Conservation (phyloP, 2,113 vertebrate genomes). For the Telmatochromis sp. region DNA sequence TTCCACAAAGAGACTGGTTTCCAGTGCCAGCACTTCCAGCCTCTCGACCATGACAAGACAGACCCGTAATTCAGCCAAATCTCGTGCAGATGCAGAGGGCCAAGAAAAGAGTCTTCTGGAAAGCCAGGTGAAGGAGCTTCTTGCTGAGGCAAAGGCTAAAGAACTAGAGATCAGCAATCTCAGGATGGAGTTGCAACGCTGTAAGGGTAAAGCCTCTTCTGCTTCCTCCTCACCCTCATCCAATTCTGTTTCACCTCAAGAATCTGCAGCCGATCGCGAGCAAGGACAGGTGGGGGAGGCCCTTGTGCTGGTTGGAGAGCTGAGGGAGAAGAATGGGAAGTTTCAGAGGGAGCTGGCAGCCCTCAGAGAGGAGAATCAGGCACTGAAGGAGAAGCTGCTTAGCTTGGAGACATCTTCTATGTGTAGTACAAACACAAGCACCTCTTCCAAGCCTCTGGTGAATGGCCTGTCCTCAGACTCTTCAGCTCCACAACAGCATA, state of each 20-base stretch:
- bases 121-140: conserved; percentile 87
- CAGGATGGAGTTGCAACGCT: conserved; percentile 83
- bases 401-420: conserved; percentile 77
- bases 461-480: conserved; percentile 56
- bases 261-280: conserved; percentile 36
- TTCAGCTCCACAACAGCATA: conserved; percentile 16
- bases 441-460: conserved; percentile 45
- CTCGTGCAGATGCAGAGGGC: conserved; percentile 76
- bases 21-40: conserved; percentile 83
- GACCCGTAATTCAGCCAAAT: conserved; percentile 72
- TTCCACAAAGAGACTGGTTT: conserved; percentile 76
- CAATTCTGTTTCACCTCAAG: conserved; percentile 36
- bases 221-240: conserved; percentile 48
- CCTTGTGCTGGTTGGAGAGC: conserved; percentile 73
- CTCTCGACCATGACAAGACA: conserved; percentile 81
- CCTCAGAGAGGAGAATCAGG: conserved; percentile 85
- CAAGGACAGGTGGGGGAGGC: conserved; percentile 57
- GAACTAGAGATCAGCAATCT: conserved; percentile 91
- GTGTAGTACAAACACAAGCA: conserved; percentile 64
- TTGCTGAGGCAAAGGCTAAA: conserved; percentile 91
- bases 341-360: conserved; percentile 83
- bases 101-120: conserved; percentile 81
- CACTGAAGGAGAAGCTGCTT: conserved; percentile 83
- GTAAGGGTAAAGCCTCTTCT: conserved; percentile 70
- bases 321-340: conserved; percentile 83